Evolutionary conservation across 2,888 invertebrate species (phyloP), one percentile per base, ranked within the genome.

Genomic region (Epinotia ramella): DNA sequence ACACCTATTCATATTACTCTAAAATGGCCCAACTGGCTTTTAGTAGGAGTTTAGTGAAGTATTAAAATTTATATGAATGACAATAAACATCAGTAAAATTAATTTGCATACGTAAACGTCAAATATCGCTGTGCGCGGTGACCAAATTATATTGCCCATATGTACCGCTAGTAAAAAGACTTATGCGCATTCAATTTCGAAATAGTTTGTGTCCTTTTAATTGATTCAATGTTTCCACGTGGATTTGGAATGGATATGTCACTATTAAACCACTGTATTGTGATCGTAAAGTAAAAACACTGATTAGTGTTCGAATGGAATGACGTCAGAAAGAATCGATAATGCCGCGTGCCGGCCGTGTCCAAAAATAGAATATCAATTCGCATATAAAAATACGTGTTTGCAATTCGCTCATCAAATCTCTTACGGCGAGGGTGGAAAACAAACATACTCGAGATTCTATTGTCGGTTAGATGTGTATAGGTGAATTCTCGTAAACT

Each of bases 261-360:
- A 16, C 33, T 60, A 24, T 59, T 33, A 24, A 24, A 20, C 46
- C 20, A 69, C 33, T 53, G 44, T 59, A 6, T 59, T 63, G 20
- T 46, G n/a, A 24, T 20, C 46, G 44, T 24, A 40, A 59, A 44
- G 20, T 57, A 65, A 49, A 65, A 20, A 57, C 59, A 62, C 44
- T 67, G 66, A 62, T 67, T 76, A 76, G 71, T 62, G 60, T 53
- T 9, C 49, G 40, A 28, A 59, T 57, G 62, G 11, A 18, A 7
- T 76, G 76, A 72, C 76, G 76, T 76, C 76, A 67, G 46, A 28
- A 57, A 9, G 46, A 72, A 72, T 76, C 72, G 76, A 76, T 76
- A 75, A 20, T 24, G 44, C 56, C 53, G 12, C 76, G 62, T 60
- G 53, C 46, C 67, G 13, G 62, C 20, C 62, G 72, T 63, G 62